These are phyloP conservation scores for Lobophora halterata DNA, from an alignment of 2,888 invertebrate species.

Conservation along the genomic window DNA sequence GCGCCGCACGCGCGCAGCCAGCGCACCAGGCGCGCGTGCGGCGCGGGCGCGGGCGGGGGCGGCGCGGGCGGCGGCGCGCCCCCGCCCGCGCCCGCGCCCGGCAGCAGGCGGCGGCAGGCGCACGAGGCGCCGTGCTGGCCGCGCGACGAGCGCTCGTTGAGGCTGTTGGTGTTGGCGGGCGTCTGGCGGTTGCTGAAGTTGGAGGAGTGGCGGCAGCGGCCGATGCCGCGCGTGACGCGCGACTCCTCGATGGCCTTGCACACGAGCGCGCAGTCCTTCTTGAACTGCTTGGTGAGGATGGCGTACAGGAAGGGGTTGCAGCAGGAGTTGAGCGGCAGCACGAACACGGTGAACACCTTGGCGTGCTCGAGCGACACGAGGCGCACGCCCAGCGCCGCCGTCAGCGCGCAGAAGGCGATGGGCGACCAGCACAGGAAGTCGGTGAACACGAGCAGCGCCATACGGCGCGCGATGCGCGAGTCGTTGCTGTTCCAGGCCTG, in stretches of 20 bases:
- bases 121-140: constrained; percentile 85
- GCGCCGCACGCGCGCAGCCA: constrained; percentile 63
- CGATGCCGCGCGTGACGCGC: constrained; percentile 92
- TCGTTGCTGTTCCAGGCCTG: constrained; percentile 99
- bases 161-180: constrained; percentile 91
- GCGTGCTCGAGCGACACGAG: constrained; percentile 96
- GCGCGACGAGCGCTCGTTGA: constrained; percentile 85
- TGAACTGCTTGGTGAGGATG: constrained; percentile 98
- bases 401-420: constrained; percentile 96
- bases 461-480: constrained; percentile 96
- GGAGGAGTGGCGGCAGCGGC: constrained; percentile 91
- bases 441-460: constrained; percentile 98
- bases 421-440: constrained; percentile 99
- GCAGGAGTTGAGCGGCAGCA: constrained; percentile 97
- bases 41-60: constrained; percentile 75
- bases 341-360: constrained; percentile 97
- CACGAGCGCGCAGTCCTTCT: constrained; percentile 97
- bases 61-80: constrained; percentile 86
- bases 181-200: constrained; percentile 94
- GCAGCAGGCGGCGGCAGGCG: constrained; percentile 82
- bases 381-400: constrained; percentile 95
- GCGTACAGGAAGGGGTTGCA: constrained; percentile 99
- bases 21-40: constrained; percentile 68
- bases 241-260: constrained; percentile 98
- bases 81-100: constrained; percentile 87